Evolutionary conservation across 1,140 invertebrate species (phyloP).

Genomic region (Ceratina calcarata): DNA sequence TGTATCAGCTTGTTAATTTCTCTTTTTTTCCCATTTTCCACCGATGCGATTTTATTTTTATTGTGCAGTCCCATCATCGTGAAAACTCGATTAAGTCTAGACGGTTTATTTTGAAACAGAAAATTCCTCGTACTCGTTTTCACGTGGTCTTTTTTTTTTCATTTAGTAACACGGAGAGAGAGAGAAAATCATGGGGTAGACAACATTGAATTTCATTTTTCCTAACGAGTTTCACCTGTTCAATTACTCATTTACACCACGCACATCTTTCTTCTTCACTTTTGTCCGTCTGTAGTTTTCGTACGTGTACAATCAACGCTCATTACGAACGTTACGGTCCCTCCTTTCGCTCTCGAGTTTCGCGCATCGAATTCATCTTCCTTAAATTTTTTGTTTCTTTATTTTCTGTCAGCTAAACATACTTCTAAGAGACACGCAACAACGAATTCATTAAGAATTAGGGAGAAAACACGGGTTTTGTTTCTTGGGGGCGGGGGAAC

Average conservation of each 20-base stretch:
- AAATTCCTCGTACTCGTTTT: not conserved
- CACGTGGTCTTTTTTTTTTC: not conserved
- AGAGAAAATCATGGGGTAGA: slow-evolving; percentile 52
- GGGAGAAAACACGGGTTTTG: slow-evolving; percentile 43
- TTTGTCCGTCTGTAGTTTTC: slow-evolving; percentile 3
- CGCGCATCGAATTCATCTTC: slow-evolving; percentile 13
- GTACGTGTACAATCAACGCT: not conserved
- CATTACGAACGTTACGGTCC: slow-evolving; percentile 11
- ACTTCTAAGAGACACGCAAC: slow-evolving; percentile 69
- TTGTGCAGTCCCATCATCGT: slow-evolving; percentile 9
- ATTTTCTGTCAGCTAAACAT: slow-evolving; percentile 55
- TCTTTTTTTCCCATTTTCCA: not conserved
- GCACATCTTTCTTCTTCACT: slow-evolving; percentile 14
- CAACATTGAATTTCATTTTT: slow-evolving; percentile 64
- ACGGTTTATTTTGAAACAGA: not conserved
- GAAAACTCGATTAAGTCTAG: not conserved
- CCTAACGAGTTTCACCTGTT: slow-evolving; percentile 60
- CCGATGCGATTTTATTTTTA: not conserved
- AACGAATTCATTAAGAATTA: slow-evolving; percentile 62
- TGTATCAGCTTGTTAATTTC: not conserved
- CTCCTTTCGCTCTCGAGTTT: not conserved
- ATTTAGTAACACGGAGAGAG: not conserved
- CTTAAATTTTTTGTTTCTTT: slow-evolving; percentile 36
- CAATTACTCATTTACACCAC: slow-evolving; percentile 52
- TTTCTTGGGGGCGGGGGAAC: slow-evolving; percentile 31